Evolutionary conservation across 2,797 vertebrate species (phyloP).

Genomic region (Acanthurus leucopareius): DNA sequence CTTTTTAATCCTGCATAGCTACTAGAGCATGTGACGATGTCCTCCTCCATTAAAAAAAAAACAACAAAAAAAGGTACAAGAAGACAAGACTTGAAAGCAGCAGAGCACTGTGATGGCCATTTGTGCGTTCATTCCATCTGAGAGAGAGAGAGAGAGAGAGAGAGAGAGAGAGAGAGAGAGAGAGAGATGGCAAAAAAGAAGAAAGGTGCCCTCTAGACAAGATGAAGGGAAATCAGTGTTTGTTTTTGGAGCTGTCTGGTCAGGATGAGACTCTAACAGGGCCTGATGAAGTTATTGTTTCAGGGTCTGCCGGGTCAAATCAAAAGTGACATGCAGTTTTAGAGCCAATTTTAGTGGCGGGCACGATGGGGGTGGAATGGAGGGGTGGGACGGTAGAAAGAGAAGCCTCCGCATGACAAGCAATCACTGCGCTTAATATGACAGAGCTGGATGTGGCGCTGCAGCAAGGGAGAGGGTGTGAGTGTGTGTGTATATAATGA

Average conservation of each 20-base stretch:
- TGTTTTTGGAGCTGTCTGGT: constrained; percentile 75
- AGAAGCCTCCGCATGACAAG: constrained; percentile 67
- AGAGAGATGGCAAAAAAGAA: constrained; percentile 7
- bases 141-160: constrained; percentile 19
- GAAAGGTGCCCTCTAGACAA: constrained; percentile 79
- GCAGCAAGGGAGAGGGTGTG: constrained; percentile 30
- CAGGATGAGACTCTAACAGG: constrained; percentile 72
- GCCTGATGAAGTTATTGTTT: constrained; percentile 83
- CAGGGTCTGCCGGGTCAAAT: constrained; percentile 78
- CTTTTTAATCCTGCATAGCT: constrained; percentile 20
- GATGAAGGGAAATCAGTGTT: constrained; percentile 76
- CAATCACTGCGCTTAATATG: constrained; percentile 66
- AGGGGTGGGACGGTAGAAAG: neutral
- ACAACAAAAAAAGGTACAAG: neutral
- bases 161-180: constrained; percentile 21
- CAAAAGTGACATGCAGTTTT: constrained; percentile 78
- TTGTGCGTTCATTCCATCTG: constrained; percentile 27
- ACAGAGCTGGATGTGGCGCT: constrained; percentile 52
- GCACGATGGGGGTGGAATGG: constrained; percentile 15
- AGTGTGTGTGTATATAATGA: constrained; percentile 38
- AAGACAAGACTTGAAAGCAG: neutral
- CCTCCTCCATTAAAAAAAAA: neutral
- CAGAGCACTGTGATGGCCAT: constrained; percentile 12
- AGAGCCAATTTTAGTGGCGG: constrained; percentile 69
- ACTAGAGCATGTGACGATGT: neutral